phyloP scores from a whole-genome alignment of 2,888 invertebrate genomes.

The Dolichomitus sp. region DNA sequence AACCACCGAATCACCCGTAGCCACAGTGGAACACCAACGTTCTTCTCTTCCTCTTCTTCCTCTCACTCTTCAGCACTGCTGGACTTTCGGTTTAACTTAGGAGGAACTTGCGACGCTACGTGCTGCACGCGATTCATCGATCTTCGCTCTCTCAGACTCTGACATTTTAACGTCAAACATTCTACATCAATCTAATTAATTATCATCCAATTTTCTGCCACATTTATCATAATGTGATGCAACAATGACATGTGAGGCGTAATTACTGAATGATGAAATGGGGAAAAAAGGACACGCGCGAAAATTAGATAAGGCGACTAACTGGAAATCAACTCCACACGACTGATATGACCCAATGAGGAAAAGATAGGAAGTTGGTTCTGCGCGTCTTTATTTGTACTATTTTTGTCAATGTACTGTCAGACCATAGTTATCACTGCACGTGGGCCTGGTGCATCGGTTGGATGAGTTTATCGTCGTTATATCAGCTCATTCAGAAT shows the following conservation, averaged over 20 bases:
- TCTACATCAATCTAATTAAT: neutral
- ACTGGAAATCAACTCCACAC: neutral
- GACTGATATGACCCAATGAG: neutral
- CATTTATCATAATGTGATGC: neutral
- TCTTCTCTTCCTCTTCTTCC: neutral
- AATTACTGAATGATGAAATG: neutral
- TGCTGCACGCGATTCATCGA: slow-evolving; percentile 28
- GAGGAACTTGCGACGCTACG: neutral
- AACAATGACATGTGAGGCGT: neutral
- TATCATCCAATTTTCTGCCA: neutral
- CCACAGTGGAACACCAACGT: slow-evolving; percentile 4
- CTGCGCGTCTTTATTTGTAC: neutral
- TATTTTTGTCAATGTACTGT: neutral
- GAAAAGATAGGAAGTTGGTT: neutral
- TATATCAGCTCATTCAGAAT: neutral
- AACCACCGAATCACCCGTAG: slow-evolving; percentile 52
- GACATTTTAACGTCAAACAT: neutral
- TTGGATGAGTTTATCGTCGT: neutral
- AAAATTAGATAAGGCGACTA: slow-evolving; percentile 7
- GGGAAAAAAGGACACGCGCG: neutral
- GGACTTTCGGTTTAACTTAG: slow-evolving; percentile 7
- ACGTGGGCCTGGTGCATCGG: neutral
- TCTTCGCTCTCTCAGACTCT: slow-evolving; percentile 6
- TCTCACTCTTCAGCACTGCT: neutral
- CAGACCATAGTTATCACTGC: slow-evolving; percentile 1